Base-by-base conservation (phyloP, 2,888 invertebrate genomes). In the Drosophila paracracens region DNA sequence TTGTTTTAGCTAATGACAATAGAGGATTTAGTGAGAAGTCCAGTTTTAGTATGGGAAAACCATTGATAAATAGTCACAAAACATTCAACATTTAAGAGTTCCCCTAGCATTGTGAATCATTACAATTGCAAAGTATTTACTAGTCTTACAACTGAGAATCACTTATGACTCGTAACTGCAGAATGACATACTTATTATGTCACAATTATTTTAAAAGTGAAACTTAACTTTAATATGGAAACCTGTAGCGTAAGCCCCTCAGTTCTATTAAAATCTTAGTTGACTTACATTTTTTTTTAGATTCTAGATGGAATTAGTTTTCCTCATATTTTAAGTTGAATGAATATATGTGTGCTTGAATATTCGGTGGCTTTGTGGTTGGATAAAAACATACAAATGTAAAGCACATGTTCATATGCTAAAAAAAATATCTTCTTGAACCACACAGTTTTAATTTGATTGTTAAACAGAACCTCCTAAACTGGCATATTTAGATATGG, bases 21-120 rank as follows among this genome's bases (percentile, higher is more conserved):
- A 16, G 11, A 57, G 21, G 46, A 61, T 35, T 29, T 29, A 21
- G 11, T 21, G 29, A 60, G 35, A 52, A 36, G 29, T 31, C 21
- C 7, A 38, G 35, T 61, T 27, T 58, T 58, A 25, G 21, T 16
- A 53, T 43, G 29, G 56, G 29, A 5, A 46, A 64, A 43, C n/a
- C 27, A 0, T 36, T 25, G 25, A 40, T 25, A 27, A 16, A 52
- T 7, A 43, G 2, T 40, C 13, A n/a, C 27, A 29, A 18, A 40
- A 31, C 13, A 10, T 27, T 57, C 27, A 31, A 31, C 18, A 7
- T 18, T 57, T 27, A 38, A 27, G n/a, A 5, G 8, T 33, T 38
- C 27, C 31, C n/a, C 51, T 25, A 6, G 27, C 21, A 18, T 10
- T 2, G 21, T 56, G 13, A 70, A 27, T 46, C 51, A 70, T 38